Evolutionary conservation across 2,888 invertebrate species (phyloP), one percentile per base, ranked within the genome.

Genomic region (Lymantria dispar): DNA sequence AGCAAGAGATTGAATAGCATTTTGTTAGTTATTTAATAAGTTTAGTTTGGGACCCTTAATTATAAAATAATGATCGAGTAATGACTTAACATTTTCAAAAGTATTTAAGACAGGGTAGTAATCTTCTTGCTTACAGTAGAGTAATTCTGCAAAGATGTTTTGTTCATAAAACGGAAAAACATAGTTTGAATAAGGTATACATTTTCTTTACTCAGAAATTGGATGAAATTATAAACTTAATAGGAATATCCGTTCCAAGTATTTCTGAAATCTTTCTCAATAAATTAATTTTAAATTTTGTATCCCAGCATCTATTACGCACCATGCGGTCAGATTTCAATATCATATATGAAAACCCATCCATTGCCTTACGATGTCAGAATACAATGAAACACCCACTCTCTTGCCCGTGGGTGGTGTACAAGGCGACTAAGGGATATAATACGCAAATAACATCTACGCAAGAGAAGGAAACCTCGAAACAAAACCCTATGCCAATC

Each of bases 81-180:
- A 60, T 70, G 65, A 72, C 62, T 61, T 46, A 47, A 48, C 60
- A 56, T 52, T 65, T 67, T 53, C 44, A 45, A 38, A 64, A 64
- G 55, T 63, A 60, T 63, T 63, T 45, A 46, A 60, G 22, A 22
- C 22, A 5, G 22, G 39, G 50, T 53, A 58, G 43, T 57, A 48
- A 48, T 59, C 39, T 46, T 14, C 45, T 52, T 57, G 43, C 12
- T 33, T 33, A 2, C 22, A 22, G 43, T 40, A 39, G 12, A 29
- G 37, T 37, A 11, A 50, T 48, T 13, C 60, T 63, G 52, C 36
- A 36, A 56, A 56, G 50, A 42, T 49, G 47, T 12, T 38, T 38
- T 29, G 45, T 38, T 38, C 15, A 45, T 37, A 45, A 8, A 45
- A 22, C 30, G 13, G 15, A n/a, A 33, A 33, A 36, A 44, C 15